These are phyloP conservation scores for Varanus salvator DNA, from an alignment of 2,113 vertebrate genomes.

Conservation along the genomic window DNA sequence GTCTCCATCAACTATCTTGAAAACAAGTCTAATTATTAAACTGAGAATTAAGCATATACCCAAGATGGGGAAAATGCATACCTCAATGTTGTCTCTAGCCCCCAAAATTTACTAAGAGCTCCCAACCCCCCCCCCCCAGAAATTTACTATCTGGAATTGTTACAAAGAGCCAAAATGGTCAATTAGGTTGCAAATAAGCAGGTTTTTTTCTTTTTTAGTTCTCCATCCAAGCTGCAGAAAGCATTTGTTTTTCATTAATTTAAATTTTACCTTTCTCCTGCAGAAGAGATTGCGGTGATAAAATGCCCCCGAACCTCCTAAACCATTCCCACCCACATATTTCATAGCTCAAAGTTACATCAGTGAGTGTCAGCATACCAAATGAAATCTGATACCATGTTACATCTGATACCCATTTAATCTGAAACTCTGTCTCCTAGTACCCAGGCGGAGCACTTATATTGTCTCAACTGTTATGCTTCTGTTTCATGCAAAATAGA, in stretches of 20 bases:
- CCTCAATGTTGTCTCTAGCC: too few species aligned
- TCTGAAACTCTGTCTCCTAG: background rate
- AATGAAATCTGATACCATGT: background rate
- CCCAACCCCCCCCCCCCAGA: too few species aligned
- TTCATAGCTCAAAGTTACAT: background rate
- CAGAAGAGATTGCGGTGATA: too few species aligned
- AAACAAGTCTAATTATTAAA: background rate
- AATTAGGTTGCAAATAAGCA: too few species aligned
- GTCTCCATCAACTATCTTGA: background rate
- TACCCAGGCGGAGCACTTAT: too few species aligned
- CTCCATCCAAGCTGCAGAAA: too few species aligned
- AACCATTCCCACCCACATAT: background rate
- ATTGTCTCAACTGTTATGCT: background rate
- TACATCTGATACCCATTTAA: background rate
- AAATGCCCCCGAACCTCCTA: too few species aligned
- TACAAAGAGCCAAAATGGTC: too few species aligned
- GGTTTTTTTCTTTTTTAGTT: too few species aligned
- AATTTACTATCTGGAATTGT: too few species aligned
- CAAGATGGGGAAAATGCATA: background rate
- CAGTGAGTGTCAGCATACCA: background rate
- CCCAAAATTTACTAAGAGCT: too few species aligned
- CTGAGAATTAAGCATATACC: background rate
- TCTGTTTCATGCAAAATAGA: background rate
- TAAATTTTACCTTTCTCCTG: background rate
- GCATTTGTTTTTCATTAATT: too few species aligned